These are phyloP conservation scores for Euplexia lucipara DNA, from an alignment of 2,888 invertebrate species.

Conservation along the genomic window DNA sequence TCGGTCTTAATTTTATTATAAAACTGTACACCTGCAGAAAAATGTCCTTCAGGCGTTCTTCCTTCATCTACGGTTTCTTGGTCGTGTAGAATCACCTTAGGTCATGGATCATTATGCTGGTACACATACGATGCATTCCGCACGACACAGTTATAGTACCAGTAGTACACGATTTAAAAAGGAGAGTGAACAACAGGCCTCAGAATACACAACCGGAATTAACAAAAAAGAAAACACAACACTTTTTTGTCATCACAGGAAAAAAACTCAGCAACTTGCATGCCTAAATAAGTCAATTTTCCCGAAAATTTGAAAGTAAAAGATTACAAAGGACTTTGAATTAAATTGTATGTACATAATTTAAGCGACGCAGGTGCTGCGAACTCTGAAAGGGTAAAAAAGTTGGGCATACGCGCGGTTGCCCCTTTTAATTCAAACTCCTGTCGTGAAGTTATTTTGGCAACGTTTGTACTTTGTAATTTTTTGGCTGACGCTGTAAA, in stretches of 20 bases:
- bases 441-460: constrained; percentile 65
- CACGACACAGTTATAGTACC: too few species aligned
- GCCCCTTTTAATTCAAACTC: constrained; percentile 67
- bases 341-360: constrained; percentile 82
- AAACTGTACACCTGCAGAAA: too few species aligned
- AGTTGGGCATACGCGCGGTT: constrained; percentile 68
- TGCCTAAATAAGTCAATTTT: constrained; percentile 67
- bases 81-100: too few species aligned
- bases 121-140: too few species aligned
- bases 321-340: constrained; percentile 74
- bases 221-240: constrained; percentile 19
- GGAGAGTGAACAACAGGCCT: not conserved
- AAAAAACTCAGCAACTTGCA: constrained; percentile 46
- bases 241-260: constrained; percentile 44
- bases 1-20: too few species aligned
- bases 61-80: too few species aligned
- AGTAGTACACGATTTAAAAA: too few species aligned
- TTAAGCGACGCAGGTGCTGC: constrained; percentile 79
- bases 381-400: constrained; percentile 77
- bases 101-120: too few species aligned
- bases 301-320: constrained; percentile 68
- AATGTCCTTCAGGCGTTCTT: too few species aligned
- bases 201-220: not conserved
- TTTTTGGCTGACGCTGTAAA: constrained; percentile 54
- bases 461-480: constrained; percentile 56